Percentiles rank a stretch among this genome's conserved stretches.
phyloP scores from a whole-genome alignment of 2,888 invertebrate genomes.

The Tenthredo livida region DNA sequence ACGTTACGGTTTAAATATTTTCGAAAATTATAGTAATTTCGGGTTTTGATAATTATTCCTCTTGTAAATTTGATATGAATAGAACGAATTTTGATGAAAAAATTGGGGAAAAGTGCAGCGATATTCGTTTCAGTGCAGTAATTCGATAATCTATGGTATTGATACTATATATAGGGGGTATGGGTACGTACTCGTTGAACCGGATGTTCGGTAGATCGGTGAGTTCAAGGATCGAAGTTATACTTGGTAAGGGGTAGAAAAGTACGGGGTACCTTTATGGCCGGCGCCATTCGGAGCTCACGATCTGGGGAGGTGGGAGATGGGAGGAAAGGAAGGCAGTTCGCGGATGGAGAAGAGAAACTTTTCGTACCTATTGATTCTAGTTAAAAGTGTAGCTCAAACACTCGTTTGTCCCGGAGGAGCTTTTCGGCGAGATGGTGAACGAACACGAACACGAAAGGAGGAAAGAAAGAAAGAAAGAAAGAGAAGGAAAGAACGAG shows the following conservation, averaged over 20 bases:
- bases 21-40: neutral
- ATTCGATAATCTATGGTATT: neutral
- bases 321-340: neutral
- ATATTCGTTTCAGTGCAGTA: neutral
- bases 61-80: neutral
- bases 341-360: constrained; percentile 48
- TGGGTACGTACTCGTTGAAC: neutral
- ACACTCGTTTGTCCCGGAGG: constrained; percentile 55
- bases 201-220: constrained; percentile 7
- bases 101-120: neutral
- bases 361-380: constrained; percentile 53
- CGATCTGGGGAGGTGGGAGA: neutral
- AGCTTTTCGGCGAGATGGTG: constrained; percentile 42
- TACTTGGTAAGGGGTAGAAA: neutral
- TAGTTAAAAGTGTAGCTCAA: constrained; percentile 55
- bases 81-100: neutral
- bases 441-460: constrained; percentile 19
- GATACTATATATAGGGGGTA: neutral
- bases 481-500: too few species aligned
- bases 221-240: constrained; percentile 23
- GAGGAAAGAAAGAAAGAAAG: too few species aligned
- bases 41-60: neutral
- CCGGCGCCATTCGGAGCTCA: constrained; percentile 21
- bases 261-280: constrained; percentile 17
- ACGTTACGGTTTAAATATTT: neutral